phyloP scores from a whole-genome alignment of 1,140 invertebrate genomes.

The Yoshiicerus persimilis region DNA sequence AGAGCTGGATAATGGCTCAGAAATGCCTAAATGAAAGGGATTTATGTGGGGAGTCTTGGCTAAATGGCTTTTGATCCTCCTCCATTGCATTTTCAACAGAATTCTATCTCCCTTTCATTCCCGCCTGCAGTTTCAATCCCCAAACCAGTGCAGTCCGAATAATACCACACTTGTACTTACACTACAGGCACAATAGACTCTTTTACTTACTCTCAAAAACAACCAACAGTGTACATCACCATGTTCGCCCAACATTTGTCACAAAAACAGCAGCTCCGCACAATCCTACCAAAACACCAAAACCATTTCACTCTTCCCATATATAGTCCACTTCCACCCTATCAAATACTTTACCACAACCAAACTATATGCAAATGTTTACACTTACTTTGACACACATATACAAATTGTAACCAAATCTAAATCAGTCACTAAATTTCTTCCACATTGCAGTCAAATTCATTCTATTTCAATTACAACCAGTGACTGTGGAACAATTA shows the following conservation, averaged over 20 bases:
- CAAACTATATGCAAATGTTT: background rate
- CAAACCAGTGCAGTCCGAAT: background rate
- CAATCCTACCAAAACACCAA: background rate
- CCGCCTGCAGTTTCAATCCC: background rate
- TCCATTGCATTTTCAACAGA: constrained; percentile 1
- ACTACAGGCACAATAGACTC: background rate
- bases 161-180: background rate
- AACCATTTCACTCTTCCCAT: background rate
- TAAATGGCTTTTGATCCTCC: constrained; percentile 25
- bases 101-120: background rate
- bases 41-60: constrained; percentile 3
- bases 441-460: background rate
- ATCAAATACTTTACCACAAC: background rate
- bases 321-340: background rate
- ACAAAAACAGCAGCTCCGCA: background rate
- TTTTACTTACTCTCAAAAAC: background rate
- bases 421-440: background rate
- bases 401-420: background rate
- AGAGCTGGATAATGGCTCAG: background rate
- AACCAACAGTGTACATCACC: background rate
- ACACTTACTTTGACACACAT: background rate
- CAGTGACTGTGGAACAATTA: background rate
- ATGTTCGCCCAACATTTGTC: background rate
- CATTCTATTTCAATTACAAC: background rate
- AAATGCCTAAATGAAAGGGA: constrained; percentile 26